phyloP scores from a whole-genome alignment of 2,113 vertebrate species.

The Syngnathus scovelli region DNA sequence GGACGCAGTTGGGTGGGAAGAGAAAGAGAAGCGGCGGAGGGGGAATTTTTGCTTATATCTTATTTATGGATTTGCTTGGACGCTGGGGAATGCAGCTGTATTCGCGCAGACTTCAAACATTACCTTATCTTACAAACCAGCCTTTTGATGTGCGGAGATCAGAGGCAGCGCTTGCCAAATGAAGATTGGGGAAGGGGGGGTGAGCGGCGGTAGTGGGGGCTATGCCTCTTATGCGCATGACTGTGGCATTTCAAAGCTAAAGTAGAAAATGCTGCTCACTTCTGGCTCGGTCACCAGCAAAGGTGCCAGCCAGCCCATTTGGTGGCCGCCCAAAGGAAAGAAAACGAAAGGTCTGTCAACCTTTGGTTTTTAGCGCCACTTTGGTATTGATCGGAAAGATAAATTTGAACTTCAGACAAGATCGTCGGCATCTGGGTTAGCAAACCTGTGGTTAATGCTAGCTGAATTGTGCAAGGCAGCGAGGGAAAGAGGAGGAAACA shows the following conservation, averaged over 20 bases:
- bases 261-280: conserved; percentile 74
- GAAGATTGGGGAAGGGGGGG: conserved; percentile 73
- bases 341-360: too few relatives aligned
- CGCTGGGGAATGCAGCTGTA: conserved; percentile 79
- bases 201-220: conserved; percentile 34
- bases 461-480: not conserved
- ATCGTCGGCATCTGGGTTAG: not conserved
- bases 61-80: conserved; percentile 92
- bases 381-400: not conserved
- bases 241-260: conserved; percentile 85
- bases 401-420: too few relatives aligned
- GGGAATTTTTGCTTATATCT: conserved; percentile 78
- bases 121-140: conserved; percentile 88
- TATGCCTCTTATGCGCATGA: conserved; percentile 68
- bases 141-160: conserved; percentile 88
- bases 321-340: too few relatives aligned
- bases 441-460: not conserved
- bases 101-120: conserved; percentile 83
- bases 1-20: conserved; percentile 50
- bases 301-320: not conserved
- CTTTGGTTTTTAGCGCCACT: conserved; percentile 7
- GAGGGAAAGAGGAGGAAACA: not conserved
- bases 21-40: conserved; percentile 47
- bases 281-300: conserved; percentile 78
- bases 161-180: conserved; percentile 85